Base-by-base conservation (phyloP, 2,113 vertebrate species). In the Hiodon alosoides region DNA sequence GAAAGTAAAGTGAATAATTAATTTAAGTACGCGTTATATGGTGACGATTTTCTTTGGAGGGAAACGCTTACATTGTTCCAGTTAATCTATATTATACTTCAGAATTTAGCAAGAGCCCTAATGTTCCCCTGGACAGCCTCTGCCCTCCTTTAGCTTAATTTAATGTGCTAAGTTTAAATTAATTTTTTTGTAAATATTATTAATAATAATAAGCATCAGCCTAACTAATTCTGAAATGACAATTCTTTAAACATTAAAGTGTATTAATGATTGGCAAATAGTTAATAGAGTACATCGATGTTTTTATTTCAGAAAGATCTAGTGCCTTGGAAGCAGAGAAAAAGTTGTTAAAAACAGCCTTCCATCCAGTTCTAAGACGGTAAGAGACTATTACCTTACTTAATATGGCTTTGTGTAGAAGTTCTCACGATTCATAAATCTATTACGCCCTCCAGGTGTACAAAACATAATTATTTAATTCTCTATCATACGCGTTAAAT, bases 261-360 rank as follows among this genome's bases (percentile, higher is more conserved):
- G 31, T 31, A 31, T 31, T 31, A 31, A 31, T 31, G 31, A 31
- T 31, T 31, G 31, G 31, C 31, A 31, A 31, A 31, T 31, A 31
- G 31, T 31, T 31, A 31, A 31, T 31, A 31, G 31, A 31, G 31
- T 31, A 31, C 31, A 31, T 31, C 31, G 31, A 31, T 78, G 78
- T 86, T 86, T 84, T 86, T 80, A 79, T 93, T 92, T 85, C 89
- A 94, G 93, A 96, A 89, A 92, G 93, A 93, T 93, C 89, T 92
- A 97, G 94, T 95, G 95, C 95, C 94, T 97, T 98, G 94, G 94
- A 95, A 91, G 90, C 93, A 93, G 93, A 95, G 89, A 93, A 93
- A 91, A 94, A 91, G 90, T 91, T 92, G 87, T 88, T 94, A 89
- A 93, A 94, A 91, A 93, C 92, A 90, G 92, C 92, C 90, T 94